These are phyloP conservation scores for Pantherophis alleghaniensis DNA, from an alignment of 2,797 vertebrate genomes.

Conservation along the genomic window DNA sequence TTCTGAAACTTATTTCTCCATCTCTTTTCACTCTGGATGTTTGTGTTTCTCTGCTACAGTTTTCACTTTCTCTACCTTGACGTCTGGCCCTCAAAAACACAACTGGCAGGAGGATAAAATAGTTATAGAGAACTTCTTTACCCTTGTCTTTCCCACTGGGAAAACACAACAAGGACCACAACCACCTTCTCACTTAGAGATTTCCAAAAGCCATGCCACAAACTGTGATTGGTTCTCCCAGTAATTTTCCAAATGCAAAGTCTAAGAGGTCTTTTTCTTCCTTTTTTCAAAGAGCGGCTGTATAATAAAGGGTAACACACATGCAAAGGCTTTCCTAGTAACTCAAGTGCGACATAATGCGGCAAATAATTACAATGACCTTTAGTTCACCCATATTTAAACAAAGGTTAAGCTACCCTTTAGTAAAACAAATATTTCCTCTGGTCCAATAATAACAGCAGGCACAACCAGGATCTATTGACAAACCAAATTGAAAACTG, in stretches of 20 bases:
- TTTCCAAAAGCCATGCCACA: conserved; percentile 63
- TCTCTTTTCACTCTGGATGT: conserved; percentile 42
- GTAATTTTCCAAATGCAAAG: conserved; percentile 66
- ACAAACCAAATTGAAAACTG: conserved; percentile 70
- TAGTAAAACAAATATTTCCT: conserved; percentile 78
- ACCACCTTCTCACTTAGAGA: conserved; percentile 57
- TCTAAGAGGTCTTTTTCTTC: conserved; percentile 52
- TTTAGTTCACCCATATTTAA: conserved; percentile 77
- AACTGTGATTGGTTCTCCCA: conserved; percentile 62
- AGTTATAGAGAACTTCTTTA: conserved; percentile 11
- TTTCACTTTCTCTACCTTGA: conserved; percentile 24
- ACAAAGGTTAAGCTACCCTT: conserved; percentile 80
- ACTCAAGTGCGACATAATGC: conserved; percentile 76
- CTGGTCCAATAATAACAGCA: conserved; percentile 69
- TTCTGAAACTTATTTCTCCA: not conserved
- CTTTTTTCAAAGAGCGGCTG: conserved; percentile 52
- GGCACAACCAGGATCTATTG: conserved; percentile 70
- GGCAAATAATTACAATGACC: conserved; percentile 75
- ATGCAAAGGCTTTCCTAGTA: conserved; percentile 66
- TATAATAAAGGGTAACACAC: conserved; percentile 73
- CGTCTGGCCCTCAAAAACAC: conserved; percentile 53
- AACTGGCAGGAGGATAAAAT: conserved; percentile 17
- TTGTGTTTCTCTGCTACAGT: conserved; percentile 47
- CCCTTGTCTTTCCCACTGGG: conserved; percentile 39
- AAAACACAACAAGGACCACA: conserved; percentile 60